These are phyloP conservation scores for Temnothorax curvispinosus DNA, from an alignment of 1,140 invertebrate species.

Conservation along the genomic window DNA sequence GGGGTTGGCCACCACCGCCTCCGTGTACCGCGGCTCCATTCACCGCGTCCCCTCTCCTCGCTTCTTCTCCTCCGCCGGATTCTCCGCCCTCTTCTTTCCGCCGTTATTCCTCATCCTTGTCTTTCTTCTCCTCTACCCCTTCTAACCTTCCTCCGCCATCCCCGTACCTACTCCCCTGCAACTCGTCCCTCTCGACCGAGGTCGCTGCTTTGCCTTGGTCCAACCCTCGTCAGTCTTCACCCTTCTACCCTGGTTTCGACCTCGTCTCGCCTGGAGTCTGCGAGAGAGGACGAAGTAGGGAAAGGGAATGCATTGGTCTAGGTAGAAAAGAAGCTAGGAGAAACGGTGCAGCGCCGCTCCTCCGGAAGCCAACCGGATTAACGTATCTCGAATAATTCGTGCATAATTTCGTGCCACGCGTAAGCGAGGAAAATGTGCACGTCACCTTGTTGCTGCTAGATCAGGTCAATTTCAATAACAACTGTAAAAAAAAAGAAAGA, in stretches of 20 bases:
- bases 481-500: background rate
- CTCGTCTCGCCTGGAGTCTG: constrained; percentile 42
- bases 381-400: constrained; percentile 80
- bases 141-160: constrained; percentile 27
- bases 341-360: constrained; percentile 51
- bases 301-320: constrained; percentile 46
- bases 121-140: constrained; percentile 49
- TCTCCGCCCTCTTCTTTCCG: constrained; percentile 63
- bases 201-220: constrained; percentile 41
- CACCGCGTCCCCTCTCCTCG: constrained; percentile 75
- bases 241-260: constrained; percentile 68
- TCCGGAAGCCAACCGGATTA: constrained; percentile 78
- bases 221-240: constrained; percentile 64
- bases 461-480: constrained; percentile 19
- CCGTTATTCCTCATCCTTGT: constrained; percentile 38
- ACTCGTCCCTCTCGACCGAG: constrained; percentile 25
- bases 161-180: background rate
- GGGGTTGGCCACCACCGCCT: constrained; percentile 84
- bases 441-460: background rate
- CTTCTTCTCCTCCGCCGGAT: constrained; percentile 43
- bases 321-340: constrained; percentile 44
- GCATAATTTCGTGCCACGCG: constrained; percentile 55
- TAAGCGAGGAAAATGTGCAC: background rate
- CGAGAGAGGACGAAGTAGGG: constrained; percentile 7
- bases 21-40: constrained; percentile 81